Evolutionary conservation across 2,888 invertebrate genomes (phyloP), one percentile per base, ranked within the genome.

Genomic region (Lingula anatina): DNA sequence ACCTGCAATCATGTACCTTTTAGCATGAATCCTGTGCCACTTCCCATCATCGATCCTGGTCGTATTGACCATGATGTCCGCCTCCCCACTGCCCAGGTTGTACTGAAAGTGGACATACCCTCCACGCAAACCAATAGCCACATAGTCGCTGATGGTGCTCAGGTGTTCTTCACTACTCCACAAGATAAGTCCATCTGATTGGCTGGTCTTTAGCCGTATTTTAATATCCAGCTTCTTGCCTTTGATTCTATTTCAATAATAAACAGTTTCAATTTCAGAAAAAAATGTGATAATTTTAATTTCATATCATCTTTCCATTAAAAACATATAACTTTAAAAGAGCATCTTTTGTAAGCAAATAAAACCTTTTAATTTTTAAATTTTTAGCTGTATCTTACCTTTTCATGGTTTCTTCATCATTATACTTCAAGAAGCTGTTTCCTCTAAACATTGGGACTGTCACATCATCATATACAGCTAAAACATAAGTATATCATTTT

Each of bases 31-130:
- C 55, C 85, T 81, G 77, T 90, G 89, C 89, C 89, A 91, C 46
- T 89, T 81, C 38, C 92, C 92, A 75, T 95, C 93, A 78, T 90
- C 89, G 36, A 95, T 85, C 73, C 85, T 85, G 12, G 90, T 88
- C 63, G 84, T 83, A 77, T 93, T 93, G 64, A 90, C 90, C 55
- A 86, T 83, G 46, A 94, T 86, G 56, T 86, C 83, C 44, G 88
- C 88, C 71, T 91, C 90, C 1, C 91, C 92, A 60, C 88, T 88
- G 42, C 91, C 90, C 59, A 92, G 82, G 77, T 91, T 89, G 75
- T 89, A 93, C 65, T 90, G 85, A 65, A 84, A 70, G 62, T 78
- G 87, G 2, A 90, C 81, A 49, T 85, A 85, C 1, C 90, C 90
- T 61, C 85, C 81, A 68, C 88, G 86, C 51, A 94, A 82, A 39